Evolutionary conservation across 2,888 invertebrate species (phyloP), one percentile per base, ranked within the genome.

Genomic region (Stramonita haemastoma): DNA sequence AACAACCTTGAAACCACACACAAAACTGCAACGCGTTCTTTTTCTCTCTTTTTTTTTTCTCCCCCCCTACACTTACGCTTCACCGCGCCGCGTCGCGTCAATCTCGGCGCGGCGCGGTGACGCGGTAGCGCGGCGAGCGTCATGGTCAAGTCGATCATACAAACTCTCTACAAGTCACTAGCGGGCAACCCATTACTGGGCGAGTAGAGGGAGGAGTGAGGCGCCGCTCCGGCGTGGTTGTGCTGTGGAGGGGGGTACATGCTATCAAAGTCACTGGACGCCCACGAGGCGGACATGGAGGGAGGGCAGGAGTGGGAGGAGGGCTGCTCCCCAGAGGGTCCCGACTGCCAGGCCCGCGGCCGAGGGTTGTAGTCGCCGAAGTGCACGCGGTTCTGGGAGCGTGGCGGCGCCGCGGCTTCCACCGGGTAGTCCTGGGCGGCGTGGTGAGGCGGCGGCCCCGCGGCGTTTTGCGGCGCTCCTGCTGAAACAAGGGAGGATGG

Each of bases 321-420:
- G 81, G 32, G 32, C 60, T 77, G 77, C 66, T 34, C 83, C 86
- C 34, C 46, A n/a, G 73, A 1, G 26, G 73, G 79, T n/a, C 26
- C 56, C 36, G 70, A 32, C 86, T 90, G 91, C 94, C 94, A 94
- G 34, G 93, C 93, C 89, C 91, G 93, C 56, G 93, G 91, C 87
- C 92, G 93, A 81, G 93, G 92, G 90, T 94, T 94, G 90, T 93
- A 94, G 90, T 94, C 93, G 15, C 93, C 92, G 88, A 90, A 79
- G 77, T 86, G 89, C 6, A 86, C 79, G 26, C 86, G 56, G 29
- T 81, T 57, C 56, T 56, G 56, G 5, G 46, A 22, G 19, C 57
- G n/a, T 22, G 34, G 17, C 26, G 8, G 85, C 22, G 73, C 46
- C 1, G 57, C 88, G 60, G 60, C 81, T 4, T 36, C 77, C 22